A percentile compares a stretch with the other conserved stretches of the same genome.
phyloP scores from a whole-genome alignment of 2,113 vertebrate genomes.

The Aphelocoma coerulescens region DNA sequence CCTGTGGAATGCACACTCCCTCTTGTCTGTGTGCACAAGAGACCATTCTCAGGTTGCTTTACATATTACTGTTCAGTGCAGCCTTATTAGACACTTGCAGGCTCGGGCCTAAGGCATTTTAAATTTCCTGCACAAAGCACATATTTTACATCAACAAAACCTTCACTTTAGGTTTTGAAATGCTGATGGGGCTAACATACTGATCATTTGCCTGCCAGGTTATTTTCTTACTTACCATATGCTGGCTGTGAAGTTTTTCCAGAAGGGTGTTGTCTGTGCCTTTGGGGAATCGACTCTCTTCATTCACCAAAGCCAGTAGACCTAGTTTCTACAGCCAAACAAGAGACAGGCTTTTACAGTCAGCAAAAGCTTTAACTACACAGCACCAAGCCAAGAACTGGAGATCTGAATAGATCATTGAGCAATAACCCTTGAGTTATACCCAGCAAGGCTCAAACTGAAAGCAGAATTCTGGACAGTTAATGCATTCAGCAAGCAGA shows the following conservation, averaged over 20 bases:
- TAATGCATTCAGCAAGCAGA: not conserved
- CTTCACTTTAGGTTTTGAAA: slow-evolving; percentile 40
- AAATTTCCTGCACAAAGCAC: slow-evolving; percentile 21
- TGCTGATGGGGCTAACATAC: slow-evolving; percentile 36
- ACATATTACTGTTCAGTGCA: not conserved
- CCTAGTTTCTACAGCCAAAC: slow-evolving; percentile 83
- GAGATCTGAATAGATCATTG: not conserved
- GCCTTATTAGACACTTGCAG: not conserved
- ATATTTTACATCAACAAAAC: slow-evolving; percentile 32
- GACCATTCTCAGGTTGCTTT: not conserved
- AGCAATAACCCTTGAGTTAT: not conserved
- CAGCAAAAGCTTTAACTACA: not conserved
- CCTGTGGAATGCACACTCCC: not conserved
- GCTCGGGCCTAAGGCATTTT: not conserved
- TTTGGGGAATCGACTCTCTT: slow-evolving; percentile 94
- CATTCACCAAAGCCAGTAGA: slow-evolving; percentile 90
- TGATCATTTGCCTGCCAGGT: slow-evolving; percentile 57
- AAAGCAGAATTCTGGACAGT: not conserved
- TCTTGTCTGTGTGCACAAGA: not conserved
- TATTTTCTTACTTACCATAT: slow-evolving; percentile 78
- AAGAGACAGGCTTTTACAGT: slow-evolving; percentile 43
- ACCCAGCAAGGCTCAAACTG: not conserved
- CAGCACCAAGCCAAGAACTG: not conserved
- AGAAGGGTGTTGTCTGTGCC: slow-evolving; percentile 90
- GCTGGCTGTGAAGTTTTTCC: slow-evolving; percentile 90